These are phyloP conservation scores for Mesembrinibis cayennensis DNA, from an alignment of 2,113 vertebrate species.

Conservation along the genomic window DNA sequence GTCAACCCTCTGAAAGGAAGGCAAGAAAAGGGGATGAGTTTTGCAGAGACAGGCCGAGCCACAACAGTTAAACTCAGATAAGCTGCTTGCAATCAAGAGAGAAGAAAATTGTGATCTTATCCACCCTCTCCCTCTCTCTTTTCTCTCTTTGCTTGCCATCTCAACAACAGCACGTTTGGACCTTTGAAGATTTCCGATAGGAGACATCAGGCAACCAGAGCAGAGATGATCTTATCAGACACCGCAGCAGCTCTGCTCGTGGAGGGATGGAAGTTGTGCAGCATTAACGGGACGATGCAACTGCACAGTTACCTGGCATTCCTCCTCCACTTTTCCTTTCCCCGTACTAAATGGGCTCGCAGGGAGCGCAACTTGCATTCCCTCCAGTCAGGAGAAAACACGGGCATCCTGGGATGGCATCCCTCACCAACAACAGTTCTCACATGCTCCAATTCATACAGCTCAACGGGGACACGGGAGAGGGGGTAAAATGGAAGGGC, in stretches of 20 bases:
- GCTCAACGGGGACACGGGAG: background rate
- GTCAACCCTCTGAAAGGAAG: slow-evolving; percentile 83
- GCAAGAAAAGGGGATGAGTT: slow-evolving; percentile 75
- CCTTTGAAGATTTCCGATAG: slow-evolving; percentile 72
- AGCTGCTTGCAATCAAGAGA: slow-evolving; percentile 74
- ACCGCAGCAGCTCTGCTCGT: background rate
- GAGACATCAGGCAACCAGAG: slow-evolving; percentile 61
- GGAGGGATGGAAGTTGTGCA: slow-evolving; percentile 37
- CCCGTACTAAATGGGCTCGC: background rate
- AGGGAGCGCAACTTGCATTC: background rate
- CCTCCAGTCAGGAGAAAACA: background rate
- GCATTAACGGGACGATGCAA: background rate
- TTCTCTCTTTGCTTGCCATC: slow-evolving; percentile 54
- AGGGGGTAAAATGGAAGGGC: background rate
- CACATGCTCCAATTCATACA: background rate
- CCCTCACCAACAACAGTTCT: background rate
- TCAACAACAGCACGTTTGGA: slow-evolving; percentile 63
- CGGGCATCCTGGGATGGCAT: background rate
- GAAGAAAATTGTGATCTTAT: slow-evolving; percentile 77
- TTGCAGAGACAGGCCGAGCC: slow-evolving; percentile 61
- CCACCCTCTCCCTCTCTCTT: slow-evolving; percentile 51
- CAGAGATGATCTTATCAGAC: slow-evolving; percentile 67
- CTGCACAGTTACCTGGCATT: background rate
- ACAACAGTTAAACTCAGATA: slow-evolving; percentile 72
- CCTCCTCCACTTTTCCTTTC: background rate